Evolutionary conservation across 1,140 invertebrate genomes (phyloP).

Genomic region (Trachelipus rathkii): DNA sequence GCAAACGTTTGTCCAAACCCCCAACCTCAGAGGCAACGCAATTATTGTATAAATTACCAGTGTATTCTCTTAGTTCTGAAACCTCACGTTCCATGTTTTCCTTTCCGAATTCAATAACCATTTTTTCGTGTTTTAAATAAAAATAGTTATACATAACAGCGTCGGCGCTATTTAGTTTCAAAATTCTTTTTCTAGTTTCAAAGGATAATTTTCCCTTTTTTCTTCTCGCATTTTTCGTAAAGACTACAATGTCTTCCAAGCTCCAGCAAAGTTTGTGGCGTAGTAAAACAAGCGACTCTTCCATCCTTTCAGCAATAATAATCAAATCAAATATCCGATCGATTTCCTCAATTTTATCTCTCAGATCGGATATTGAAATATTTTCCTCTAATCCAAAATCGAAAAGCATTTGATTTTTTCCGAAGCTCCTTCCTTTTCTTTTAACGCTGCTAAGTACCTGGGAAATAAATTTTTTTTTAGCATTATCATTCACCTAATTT

Average conservation of each 20-base stretch:
- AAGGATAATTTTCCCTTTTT: conserved; percentile 1
- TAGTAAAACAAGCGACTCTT: not conserved
- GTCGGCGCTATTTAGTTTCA: conserved; percentile 29
- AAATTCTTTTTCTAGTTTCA: not conserved
- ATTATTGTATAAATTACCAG: conserved; percentile 13
- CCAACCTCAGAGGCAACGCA: conserved; percentile 18
- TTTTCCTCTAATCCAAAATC: conserved; percentile 46
- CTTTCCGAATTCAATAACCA: conserved; percentile 30
- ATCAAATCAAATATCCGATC: not conserved
- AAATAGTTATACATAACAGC: conserved; percentile 38
- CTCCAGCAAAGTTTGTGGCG: not conserved
- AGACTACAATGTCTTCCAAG: conserved; percentile 33
- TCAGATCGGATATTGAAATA: not conserved
- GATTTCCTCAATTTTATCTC: not conserved
- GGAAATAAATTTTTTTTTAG: not conserved
- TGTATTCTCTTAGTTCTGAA: conserved; percentile 21
- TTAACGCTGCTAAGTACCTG: not conserved
- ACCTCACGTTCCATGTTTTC: conserved; percentile 34
- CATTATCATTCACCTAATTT: not conserved
- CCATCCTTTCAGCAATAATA: not conserved
- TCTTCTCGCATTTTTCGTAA: conserved; percentile 34
- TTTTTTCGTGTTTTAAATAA: conserved; percentile 20
- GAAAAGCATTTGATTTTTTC: conserved; percentile 49
- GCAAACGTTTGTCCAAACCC: not conserved
- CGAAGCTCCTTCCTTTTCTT: conserved; percentile 29